Evolutionary conservation across 2,113 vertebrate genomes (phyloP), one percentile per base, ranked within the genome.

Genomic region (Siphamia tubifer): DNA sequence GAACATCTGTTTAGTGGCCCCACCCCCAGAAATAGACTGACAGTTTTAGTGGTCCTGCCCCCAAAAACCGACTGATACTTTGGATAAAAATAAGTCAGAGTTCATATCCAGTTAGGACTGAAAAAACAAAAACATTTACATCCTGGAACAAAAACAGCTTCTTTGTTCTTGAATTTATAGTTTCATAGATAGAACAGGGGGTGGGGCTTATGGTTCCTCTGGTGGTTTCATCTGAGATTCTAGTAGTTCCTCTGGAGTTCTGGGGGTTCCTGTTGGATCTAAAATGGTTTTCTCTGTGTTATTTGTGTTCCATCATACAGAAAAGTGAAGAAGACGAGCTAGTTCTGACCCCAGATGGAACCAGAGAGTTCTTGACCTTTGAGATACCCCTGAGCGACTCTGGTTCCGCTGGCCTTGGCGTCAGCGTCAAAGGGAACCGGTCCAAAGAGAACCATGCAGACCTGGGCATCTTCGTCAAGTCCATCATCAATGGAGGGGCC

Each of bases 401-500:
- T 0, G 98, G 98, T 4, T 99, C 97, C 1, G 98, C 98, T 0
- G 98, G 98, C 4, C 89, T 99, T 54, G 98, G 98, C 0, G 96
- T 99, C 86, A 99, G 98, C 8, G 98, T 99, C 81, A 99, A 99
- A 87, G 98, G 98, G 10, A 99, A 98, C 85, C 92, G 98, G 44
- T 98, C 98, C 49, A 99, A 98, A 84, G 98, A 99, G 89, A 97
- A 97, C 90, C 97, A 99, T 0, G 95, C 96, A 0, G 98, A 99
- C 88, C 82, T 99, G 79, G 98, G 98, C 40, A 99, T 99, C 90
- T 99, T 99, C 31, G 96, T 99, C 75, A 99, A 99, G 87, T 99
- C 98, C 74, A 99, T 99, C 68, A 99, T 99, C 74, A 98, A 98
- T 0, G 98, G 98, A 52, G 98, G 98, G 68, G 98, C 98, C 2